These are phyloP conservation scores for Plestiodon gilberti DNA, from an alignment of 2,113 vertebrate species.

Conservation along the genomic window DNA sequence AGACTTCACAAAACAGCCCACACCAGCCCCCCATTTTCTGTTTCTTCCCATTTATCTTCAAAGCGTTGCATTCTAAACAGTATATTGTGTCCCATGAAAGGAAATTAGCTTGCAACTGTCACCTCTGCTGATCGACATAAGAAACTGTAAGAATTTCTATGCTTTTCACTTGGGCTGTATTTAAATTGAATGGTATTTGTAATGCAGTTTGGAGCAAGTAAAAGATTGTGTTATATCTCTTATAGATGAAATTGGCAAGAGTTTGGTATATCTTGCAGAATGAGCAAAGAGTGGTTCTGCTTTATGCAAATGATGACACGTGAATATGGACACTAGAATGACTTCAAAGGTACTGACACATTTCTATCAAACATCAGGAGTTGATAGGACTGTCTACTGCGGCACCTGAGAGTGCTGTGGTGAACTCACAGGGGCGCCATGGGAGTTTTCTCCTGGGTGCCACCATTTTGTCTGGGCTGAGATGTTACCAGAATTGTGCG, in stretches of 20 bases:
- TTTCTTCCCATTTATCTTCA: constrained; percentile 52
- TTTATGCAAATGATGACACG: not conserved
- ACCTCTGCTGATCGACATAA: constrained; percentile 41
- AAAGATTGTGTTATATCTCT: not conserved
- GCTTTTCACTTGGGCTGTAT: not conserved
- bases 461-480: too few species aligned
- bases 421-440: too few species aligned
- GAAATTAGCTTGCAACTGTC: constrained; percentile 7
- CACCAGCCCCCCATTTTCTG: constrained; percentile 54
- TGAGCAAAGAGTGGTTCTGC: not conserved
- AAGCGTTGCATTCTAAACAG: constrained; percentile 41
- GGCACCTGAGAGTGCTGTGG: too few species aligned
- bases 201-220: not conserved
- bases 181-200: not conserved
- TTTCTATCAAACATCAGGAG: too few species aligned
- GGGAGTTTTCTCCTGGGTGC: too few species aligned
- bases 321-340: not conserved
- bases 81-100: constrained; percentile 37
- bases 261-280: not conserved
- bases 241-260: not conserved
- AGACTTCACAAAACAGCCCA: constrained; percentile 6
- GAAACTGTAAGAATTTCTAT: not conserved
- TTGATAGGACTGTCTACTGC: not conserved
- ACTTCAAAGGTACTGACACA: not conserved
- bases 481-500: too few species aligned